Evolutionary conservation across 2,888 invertebrate genomes (phyloP), one percentile per base, ranked within the genome.

Genomic region (Schizaphis graminum): DNA sequence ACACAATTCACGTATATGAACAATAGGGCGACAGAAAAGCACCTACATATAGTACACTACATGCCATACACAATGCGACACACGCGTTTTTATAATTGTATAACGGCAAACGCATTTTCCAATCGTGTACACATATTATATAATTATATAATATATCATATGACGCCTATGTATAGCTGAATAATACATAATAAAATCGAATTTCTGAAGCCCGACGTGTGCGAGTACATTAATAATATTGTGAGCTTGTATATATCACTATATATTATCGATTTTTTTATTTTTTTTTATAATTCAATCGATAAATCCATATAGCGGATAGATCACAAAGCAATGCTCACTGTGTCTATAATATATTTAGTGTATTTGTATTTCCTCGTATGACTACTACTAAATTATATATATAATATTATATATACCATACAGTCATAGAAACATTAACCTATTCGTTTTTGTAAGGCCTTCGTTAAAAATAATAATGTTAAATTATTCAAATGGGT

Each of bases 81-180:
- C 26, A 5, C 7, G 28, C 57, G 61, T 57, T 26, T n/a, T 47
- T n/a, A 44, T 53, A 53, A 44, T 21, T 85, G 56, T 91, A 47
- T 47, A 85, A 85, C 85, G 28, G 21, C n/a, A 10, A 91, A 91
- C 56, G 91, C 84, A 21, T 56, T 91, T 85, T 91, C 56, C 84
- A 41, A 53, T 85, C 35, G 26, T 41, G 13, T 11, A 53, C 16
- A 1, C 11, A 35, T 88, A 1, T 5, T 49, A n/a, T 16, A 49
- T 16, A 10, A 26, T 44, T 3, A 44, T 44, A 44, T 44, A 44
- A 44, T 3, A 44, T 86, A 8, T 26, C 3, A 85, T 44, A 8
- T 85, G 16, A 49, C 49, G 49, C 0, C 21, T 53, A 53, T 21
- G 13, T 53, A 21, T 21, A 49, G 49, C 53, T 21, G 21, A 53